Base-by-base conservation (phyloP, 30 jellyfish, hydroid and myxozoan genomes). In the Cassiopea xamachana region DNA sequence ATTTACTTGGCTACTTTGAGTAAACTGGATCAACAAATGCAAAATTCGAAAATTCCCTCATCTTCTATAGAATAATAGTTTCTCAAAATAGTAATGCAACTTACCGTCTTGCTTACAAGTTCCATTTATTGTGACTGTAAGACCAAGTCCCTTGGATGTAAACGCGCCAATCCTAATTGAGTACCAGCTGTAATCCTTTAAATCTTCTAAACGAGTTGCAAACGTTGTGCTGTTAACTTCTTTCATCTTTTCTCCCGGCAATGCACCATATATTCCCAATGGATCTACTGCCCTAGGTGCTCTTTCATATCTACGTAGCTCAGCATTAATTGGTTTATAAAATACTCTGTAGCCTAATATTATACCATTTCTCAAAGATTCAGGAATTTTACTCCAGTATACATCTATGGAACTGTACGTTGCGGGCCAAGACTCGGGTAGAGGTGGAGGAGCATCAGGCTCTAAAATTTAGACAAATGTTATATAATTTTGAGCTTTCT, bases 381-480 rank as follows among this genome's bases (percentile, higher is more conserved):
- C 87, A 12, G 93, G 93, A 49, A 86, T 73, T 16, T 82, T 82
- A 18, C 87, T 86, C 93, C 93, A 86, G 87, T 17, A 86, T 14
- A 86, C 75, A 17, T 60, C 75, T 69, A 86, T 74, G 12, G 93
- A 74, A 14, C 58, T 71, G 50, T 78, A 61, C 10, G 69, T 59
- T 0, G 87, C 67, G 17, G 93, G 93, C 93, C 93, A 86, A 7
- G 93, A 60, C 64, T 86, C 93, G 1, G 78, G 81, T 1, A 73
- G 1, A 13, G 87, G 16, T 14, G 93, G 93, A 18, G 93, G 73
- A 12, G 93, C 93, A 75, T 86, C 93, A 7, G 93, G 93, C 60
- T 43, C 93, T 86, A 19, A 18, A 86, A 84, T 27, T 0, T 27
- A 27, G 39, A 27, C 39, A 27, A 27, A 27, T 27, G 39, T 27